Conservation (phyloP, 2,888 invertebrate genomes). For the Danaus chrysippus region DNA sequence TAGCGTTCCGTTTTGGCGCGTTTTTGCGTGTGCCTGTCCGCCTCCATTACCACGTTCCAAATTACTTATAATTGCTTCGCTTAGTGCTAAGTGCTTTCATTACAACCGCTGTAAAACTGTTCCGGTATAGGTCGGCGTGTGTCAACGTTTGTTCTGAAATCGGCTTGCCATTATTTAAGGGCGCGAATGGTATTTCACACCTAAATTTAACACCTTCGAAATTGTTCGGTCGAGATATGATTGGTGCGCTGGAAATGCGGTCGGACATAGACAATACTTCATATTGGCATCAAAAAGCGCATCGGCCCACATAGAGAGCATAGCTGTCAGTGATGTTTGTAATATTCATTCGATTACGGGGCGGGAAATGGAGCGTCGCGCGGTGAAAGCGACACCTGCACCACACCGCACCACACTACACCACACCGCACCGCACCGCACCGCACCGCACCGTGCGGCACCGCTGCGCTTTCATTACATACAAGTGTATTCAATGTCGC, state of each 20-base stretch:
- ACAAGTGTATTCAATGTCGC: constrained; percentile 56
- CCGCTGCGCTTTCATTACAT: constrained; percentile 35
- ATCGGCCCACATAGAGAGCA: constrained; percentile 63
- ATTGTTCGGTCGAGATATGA: constrained; percentile 30
- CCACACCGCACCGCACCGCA: constrained; percentile 29
- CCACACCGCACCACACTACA: constrained; percentile 37
- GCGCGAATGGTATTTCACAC: constrained; percentile 29
- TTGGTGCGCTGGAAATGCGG: constrained; percentile 38
- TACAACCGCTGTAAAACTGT: constrained; percentile 62
- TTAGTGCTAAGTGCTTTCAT: constrained; percentile 78
- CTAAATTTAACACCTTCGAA: constrained; percentile 25
- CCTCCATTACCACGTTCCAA: constrained; percentile 73
- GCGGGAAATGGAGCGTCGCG: constrained; percentile 68
- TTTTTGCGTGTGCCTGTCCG: constrained; percentile 77
- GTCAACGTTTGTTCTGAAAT: constrained; percentile 53
- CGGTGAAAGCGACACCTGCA: constrained; percentile 68
- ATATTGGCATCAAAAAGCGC: constrained; percentile 62
- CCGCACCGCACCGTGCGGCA: constrained; percentile 33
- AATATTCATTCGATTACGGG: constrained; percentile 75
- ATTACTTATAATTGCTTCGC: constrained; percentile 79
- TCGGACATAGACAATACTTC: constrained; percentile 49
- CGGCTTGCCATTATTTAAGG: constrained; percentile 48
- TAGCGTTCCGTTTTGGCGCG: constrained; percentile 72
- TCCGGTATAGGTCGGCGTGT: constrained; percentile 52
- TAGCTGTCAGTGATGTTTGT: constrained; percentile 70